Evolutionary conservation across 1,140 invertebrate genomes (phyloP).

Genomic region (Calosoma granatense): DNA sequence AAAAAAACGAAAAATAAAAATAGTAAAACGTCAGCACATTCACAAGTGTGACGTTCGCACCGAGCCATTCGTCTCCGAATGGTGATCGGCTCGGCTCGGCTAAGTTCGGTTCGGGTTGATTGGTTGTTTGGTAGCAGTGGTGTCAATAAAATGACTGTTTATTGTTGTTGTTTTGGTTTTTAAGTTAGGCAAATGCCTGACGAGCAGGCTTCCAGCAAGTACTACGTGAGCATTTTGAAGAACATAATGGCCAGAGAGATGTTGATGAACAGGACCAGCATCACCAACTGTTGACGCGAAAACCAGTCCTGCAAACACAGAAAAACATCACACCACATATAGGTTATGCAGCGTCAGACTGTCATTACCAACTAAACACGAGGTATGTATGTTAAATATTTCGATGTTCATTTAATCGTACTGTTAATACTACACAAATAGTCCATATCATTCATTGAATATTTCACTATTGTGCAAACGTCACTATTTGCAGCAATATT

Average conservation of each 20-base stretch:
- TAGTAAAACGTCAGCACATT: no score
- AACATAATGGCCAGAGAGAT: conserved; percentile 94
- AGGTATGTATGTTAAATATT: no score
- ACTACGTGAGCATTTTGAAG: conserved; percentile 90
- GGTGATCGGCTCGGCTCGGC: background rate
- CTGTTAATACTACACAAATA: no score
- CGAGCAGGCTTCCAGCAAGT: conserved; percentile 14
- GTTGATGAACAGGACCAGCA: conserved; percentile 92
- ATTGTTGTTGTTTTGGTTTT: background rate
- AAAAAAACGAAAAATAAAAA: no score
- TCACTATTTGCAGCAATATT: no score
- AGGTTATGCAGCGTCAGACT: no score
- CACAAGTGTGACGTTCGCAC: no score
- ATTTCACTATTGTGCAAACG: no score
- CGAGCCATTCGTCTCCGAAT: background rate
- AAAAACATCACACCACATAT: background rate
- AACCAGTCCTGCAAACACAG: conserved; percentile 84
- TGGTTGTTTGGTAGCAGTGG: background rate
- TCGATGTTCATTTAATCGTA: no score
- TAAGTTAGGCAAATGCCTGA: background rate
- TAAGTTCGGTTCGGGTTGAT: background rate
- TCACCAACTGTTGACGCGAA: conserved; percentile 88
- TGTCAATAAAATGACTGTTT: background rate
- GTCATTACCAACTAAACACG: no score
- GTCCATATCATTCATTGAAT: no score